A percentile compares a stretch with the other conserved stretches of the same genome.
These are phyloP conservation scores for Dermochelys coriacea DNA, from an alignment of 2,797 vertebrate species.

Conservation along the genomic window DNA sequence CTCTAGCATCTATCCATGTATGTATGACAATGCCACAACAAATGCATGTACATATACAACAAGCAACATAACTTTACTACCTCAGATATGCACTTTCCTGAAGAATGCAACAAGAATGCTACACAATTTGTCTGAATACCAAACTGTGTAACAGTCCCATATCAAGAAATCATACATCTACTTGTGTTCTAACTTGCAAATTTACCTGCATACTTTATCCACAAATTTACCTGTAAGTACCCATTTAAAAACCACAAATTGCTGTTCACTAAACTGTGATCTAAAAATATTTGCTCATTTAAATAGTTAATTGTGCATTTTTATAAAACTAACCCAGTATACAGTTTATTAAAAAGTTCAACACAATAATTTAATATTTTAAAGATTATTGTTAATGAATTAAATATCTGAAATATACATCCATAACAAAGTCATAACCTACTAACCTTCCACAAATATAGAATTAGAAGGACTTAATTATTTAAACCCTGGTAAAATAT, in stretches of 20 bases:
- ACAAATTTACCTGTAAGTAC: not conserved
- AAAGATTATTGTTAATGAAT: not conserved
- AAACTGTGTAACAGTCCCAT: not conserved
- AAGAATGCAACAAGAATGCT: not conserved
- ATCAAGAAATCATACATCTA: not conserved
- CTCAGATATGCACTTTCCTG: not conserved
- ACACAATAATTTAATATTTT: not conserved
- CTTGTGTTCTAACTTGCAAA: not conserved
- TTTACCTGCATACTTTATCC: not conserved
- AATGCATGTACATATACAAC: not conserved
- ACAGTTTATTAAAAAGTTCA: not conserved
- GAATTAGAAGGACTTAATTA: constrained; percentile 28
- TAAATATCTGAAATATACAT: not conserved
- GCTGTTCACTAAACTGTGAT: not conserved
- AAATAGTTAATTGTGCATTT: not conserved
- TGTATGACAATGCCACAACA: not conserved
- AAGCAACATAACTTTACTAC: not conserved
- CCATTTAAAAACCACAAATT: not conserved
- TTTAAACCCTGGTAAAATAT: constrained; percentile 7
- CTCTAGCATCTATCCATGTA: not conserved
- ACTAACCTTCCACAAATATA: not conserved
- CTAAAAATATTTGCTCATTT: not conserved
- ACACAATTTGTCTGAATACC: not conserved
- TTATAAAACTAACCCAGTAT: not conserved
- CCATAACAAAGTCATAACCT: not conserved